Percentiles rank a stretch among this genome's conserved stretches.
phyloP scores from a whole-genome alignment of 2,888 invertebrate genomes.

The Celastrina argiolus region DNA sequence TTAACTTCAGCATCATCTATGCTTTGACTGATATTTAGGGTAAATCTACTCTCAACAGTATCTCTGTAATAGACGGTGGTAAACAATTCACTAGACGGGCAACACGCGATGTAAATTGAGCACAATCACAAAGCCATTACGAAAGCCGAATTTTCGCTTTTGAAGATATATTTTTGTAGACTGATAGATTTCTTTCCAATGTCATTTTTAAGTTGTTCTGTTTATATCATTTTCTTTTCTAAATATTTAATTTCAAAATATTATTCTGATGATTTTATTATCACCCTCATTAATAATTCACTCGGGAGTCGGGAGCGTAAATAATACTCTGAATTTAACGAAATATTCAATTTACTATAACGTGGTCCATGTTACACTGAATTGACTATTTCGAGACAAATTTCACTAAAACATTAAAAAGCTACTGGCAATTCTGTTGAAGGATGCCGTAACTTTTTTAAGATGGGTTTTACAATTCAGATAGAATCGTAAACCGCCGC shows the following conservation, averaged over 20 bases:
- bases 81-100: conserved; percentile 36
- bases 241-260: too few species aligned
- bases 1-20: background rate
- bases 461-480: background rate
- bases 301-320: too few species aligned
- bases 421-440: background rate
- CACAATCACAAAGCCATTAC: conserved; percentile 29
- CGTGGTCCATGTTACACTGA: too few species aligned
- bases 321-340: background rate
- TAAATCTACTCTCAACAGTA: background rate
- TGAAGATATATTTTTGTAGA: background rate
- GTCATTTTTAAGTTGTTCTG: background rate
- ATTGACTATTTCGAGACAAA: too few species aligned
- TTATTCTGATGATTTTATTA: background rate
- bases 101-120: conserved; percentile 32
- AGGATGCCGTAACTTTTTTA: background rate
- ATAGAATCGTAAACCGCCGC: background rate
- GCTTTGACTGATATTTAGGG: background rate
- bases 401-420: background rate
- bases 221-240: too few species aligned
- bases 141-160: background rate
- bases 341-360: background rate
- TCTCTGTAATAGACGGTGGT: conserved; percentile 33
- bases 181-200: background rate
- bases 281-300: too few species aligned